Evolutionary conservation across 2,888 invertebrate species (phyloP), one percentile per base, ranked within the genome.

Genomic region (Tetramorium bicarinatum): DNA sequence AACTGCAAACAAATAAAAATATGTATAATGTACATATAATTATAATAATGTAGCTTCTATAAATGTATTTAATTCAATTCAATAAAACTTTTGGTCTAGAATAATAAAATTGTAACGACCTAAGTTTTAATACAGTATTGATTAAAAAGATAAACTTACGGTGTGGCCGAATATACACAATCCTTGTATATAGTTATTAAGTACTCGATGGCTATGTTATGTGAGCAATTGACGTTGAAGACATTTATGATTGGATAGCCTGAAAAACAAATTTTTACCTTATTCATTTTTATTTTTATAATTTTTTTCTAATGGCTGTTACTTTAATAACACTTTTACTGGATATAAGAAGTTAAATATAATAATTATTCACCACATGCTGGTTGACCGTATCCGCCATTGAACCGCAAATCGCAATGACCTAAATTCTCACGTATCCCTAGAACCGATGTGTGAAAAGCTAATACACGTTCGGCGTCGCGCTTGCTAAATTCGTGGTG

Each of bases 381-480:
- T 3, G 88, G 88, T 61, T 88, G 87, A 1, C 0, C 0, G 0
- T 0, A 1, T 34, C 80, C 84, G 2, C 38, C 18, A 41, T 87
- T 80, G 29, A 79, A 61, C 47, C 76, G 72, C 3, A 82, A 47
- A 66, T 84, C 64, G 18, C 1, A 0, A 0, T n/a, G 1, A 25
- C 75, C 88, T 0, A 88, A 13, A 47, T 13, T 3, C 15, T 4
- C 0, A 0, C 9, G 8, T 3, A 84, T 59, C 18, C 87, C 86
- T n/a, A 80, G 2, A 4, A 1, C 0, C 0, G 88, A 71, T 6
- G 88, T 86, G 25, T 83, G 84, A 21, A 80, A 0, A 29, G 2
- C 4, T 49, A 44, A n/a, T 29, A 87, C 72, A n/a, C 15, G 8
- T 1, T 0, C 0, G 18, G 87, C 87, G 11, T 88, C 88, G 0